phyloP scores from a whole-genome alignment of 37 sponge, comb jelly and placozoan species.

The Agelas oroides region DNA sequence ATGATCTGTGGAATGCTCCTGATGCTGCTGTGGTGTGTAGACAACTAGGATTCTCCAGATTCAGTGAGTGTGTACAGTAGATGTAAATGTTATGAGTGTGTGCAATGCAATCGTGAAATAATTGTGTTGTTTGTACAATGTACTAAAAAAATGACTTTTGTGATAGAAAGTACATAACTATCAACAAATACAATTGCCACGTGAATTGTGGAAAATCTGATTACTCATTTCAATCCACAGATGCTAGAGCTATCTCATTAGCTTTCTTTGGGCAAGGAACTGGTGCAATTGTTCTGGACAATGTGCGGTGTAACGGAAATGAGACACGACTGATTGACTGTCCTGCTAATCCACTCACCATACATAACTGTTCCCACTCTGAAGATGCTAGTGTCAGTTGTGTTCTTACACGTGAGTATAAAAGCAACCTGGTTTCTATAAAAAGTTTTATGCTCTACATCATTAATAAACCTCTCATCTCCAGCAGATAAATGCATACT shows the following conservation, averaged over 20 bases:
- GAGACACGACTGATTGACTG: slow-evolving; percentile 1
- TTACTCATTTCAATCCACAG: neutral
- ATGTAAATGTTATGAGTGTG: too few species aligned
- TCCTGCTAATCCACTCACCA: neutral
- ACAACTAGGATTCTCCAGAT: slow-evolving; percentile 6
- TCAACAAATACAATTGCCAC: too few species aligned
- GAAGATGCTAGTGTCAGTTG: slow-evolving; percentile 53
- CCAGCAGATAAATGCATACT: too few species aligned
- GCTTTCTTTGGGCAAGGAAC: slow-evolving; percentile 29
- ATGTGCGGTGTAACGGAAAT: neutral
- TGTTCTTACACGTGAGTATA: too few species aligned
- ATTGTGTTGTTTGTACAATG: too few species aligned
- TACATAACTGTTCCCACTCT: slow-evolving; percentile 9
- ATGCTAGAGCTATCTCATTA: neutral
- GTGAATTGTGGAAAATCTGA: too few species aligned
- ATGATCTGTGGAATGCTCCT: slow-evolving; percentile 19
- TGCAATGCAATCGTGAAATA: too few species aligned
- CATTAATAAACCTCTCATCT: too few species aligned
- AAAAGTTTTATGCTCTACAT: too few species aligned
- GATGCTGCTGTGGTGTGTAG: slow-evolving; percentile 5
- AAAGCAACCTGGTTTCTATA: too few species aligned
- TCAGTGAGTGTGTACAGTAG: neutral
- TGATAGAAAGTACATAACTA: too few species aligned
- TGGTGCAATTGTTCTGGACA: slow-evolving; percentile 7
- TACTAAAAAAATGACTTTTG: too few species aligned